phyloP scores from a whole-genome alignment of 2,888 invertebrate genomes.

The Junonia oenone region DNA sequence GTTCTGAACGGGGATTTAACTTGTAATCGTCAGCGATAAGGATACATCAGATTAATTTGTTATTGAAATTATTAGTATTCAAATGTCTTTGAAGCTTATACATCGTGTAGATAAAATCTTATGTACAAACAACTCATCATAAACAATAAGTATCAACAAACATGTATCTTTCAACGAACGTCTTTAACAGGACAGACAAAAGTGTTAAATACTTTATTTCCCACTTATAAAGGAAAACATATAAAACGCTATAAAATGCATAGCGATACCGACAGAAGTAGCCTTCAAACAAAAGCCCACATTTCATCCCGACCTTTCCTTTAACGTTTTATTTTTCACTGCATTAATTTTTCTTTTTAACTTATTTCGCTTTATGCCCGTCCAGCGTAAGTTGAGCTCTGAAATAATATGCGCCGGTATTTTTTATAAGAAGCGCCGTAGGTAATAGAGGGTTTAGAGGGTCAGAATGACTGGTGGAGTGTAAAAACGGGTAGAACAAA shows the following conservation, averaged over 20 bases:
- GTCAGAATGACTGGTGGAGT: constrained; percentile 38
- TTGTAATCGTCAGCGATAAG: too few relatives aligned
- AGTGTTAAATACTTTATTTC: neutral
- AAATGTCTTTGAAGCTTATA: too few relatives aligned
- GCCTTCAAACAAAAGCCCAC: constrained; percentile 34
- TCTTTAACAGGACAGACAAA: neutral
- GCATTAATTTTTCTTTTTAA: constrained; percentile 69
- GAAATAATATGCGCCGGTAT: constrained; percentile 31
- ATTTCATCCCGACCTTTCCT: constrained; percentile 55
- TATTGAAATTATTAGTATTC: too few relatives aligned
- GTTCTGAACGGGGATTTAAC: too few relatives aligned
- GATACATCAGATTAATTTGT: too few relatives aligned
- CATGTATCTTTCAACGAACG: neutral
- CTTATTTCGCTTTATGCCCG: constrained; percentile 53
- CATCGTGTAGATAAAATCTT: too few relatives aligned
- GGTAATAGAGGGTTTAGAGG: constrained; percentile 30
- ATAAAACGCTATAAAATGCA: constrained; percentile 21
- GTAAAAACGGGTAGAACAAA: constrained; percentile 57
- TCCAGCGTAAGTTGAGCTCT: constrained; percentile 38
- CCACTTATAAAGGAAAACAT: neutral
- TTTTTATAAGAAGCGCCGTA: constrained; percentile 19
- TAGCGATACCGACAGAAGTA: constrained; percentile 16
- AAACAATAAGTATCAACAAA: too few relatives aligned
- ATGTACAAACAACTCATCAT: too few relatives aligned
- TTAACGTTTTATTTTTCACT: constrained; percentile 60